Conservation (phyloP, 2,113 vertebrate genomes). For the Poicephalus meyeri region DNA sequence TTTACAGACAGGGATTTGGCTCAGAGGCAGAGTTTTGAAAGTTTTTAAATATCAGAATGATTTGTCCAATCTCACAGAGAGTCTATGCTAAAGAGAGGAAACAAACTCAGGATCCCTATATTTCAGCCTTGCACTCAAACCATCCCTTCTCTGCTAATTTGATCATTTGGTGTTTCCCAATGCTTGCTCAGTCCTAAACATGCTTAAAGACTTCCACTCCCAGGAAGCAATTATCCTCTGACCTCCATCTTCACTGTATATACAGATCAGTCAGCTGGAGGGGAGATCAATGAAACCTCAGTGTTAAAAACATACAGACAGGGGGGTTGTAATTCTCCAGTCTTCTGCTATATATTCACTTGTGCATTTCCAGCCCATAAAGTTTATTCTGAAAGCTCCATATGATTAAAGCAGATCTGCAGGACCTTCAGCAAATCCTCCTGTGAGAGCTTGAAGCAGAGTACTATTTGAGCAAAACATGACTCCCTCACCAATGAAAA, state of each 20-base stretch:
- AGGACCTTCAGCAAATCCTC: slow-evolving; percentile 33
- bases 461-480: neutral
- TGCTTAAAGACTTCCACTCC: neutral
- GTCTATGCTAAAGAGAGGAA: neutral
- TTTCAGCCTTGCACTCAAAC: neutral
- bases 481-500: neutral
- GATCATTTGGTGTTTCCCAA: neutral
- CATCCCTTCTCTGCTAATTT: neutral
- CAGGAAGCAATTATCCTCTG: neutral
- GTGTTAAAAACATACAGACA: neutral
- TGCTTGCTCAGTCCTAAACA: neutral
- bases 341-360: neutral
- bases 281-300: neutral
- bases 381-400: neutral
- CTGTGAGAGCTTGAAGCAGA: neutral
- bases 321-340: neutral
- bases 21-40: neutral
- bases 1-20: neutral
- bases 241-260: neutral
- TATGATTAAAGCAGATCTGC: neutral
- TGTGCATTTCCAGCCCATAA: neutral
- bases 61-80: neutral
- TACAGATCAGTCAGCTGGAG: neutral
- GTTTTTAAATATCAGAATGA: neutral
- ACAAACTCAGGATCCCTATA: neutral